phyloP scores from a whole-genome alignment of 2,888 invertebrate species.

The Hoplodrina blanda region DNA sequence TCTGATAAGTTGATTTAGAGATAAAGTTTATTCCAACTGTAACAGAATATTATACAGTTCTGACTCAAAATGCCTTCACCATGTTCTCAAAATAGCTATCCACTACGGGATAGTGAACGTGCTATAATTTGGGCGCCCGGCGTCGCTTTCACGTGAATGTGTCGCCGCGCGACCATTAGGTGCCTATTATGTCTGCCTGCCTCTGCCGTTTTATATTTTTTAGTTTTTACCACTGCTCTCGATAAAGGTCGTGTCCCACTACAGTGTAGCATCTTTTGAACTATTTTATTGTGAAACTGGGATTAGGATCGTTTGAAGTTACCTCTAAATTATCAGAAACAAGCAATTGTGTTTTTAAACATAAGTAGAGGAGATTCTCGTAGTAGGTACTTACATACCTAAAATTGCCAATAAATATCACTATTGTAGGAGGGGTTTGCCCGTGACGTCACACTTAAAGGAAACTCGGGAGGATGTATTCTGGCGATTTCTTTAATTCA shows the following conservation, averaged over 20 bases:
- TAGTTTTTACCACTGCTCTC: conserved; percentile 54
- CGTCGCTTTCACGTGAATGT: conserved; percentile 78
- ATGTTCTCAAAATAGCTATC: conserved; percentile 11
- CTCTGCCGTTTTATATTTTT: conserved; percentile 58
- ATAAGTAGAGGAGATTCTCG: too few relatives aligned
- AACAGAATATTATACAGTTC: not conserved
- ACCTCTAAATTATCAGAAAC: not conserved
- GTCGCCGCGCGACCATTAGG: conserved; percentile 83
- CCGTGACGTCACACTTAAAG: too few relatives aligned
- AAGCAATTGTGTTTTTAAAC: too few relatives aligned
- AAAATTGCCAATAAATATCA: too few relatives aligned
- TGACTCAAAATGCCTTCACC: not conserved
- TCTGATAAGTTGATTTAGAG: too few relatives aligned
- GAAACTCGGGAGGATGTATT: too few relatives aligned
- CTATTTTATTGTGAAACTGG: too few relatives aligned
- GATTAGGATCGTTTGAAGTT: not conserved
- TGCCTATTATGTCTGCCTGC: conserved; percentile 84
- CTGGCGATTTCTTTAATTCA: too few relatives aligned
- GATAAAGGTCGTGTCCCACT: conserved; percentile 36
- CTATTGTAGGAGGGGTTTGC: too few relatives aligned
- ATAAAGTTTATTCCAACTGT: too few relatives aligned
- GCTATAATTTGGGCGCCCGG: conserved; percentile 45
- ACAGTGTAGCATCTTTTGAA: conserved; percentile 4
- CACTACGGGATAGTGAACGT: conserved; percentile 20
- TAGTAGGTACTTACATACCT: too few relatives aligned